These are phyloP conservation scores for Pseudomyrmex pallidus DNA, from an alignment of 1,140 invertebrate genomes.

Conservation along the genomic window DNA sequence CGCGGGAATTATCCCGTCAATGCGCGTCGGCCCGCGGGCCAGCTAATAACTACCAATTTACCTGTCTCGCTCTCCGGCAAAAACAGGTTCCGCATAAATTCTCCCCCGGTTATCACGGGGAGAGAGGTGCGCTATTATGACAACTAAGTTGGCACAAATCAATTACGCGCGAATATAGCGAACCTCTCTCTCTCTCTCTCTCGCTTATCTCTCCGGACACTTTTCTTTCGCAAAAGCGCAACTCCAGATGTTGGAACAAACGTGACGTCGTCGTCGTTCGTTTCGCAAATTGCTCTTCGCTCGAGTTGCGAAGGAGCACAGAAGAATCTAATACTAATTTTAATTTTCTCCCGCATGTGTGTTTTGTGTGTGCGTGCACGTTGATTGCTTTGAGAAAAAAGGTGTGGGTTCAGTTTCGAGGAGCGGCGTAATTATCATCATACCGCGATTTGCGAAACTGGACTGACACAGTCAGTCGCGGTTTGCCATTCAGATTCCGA, in stretches of 20 bases:
- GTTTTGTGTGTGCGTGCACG: background rate
- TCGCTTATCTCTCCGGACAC: background rate
- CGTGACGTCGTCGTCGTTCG: background rate
- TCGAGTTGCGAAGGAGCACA: background rate
- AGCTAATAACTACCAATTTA: slow-evolving; percentile 81
- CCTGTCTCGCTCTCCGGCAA: slow-evolving; percentile 72
- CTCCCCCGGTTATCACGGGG: slow-evolving; percentile 67
- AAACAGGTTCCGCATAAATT: slow-evolving; percentile 81
- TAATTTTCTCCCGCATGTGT: background rate
- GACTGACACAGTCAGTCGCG: background rate
- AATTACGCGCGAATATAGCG: slow-evolving; percentile 68
- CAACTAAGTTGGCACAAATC: slow-evolving; percentile 76
- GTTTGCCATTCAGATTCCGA: background rate
- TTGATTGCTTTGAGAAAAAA: background rate
- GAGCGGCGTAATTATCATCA: background rate
- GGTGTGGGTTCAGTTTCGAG: slow-evolving; percentile 1
- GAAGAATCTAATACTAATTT: too few relatives aligned
- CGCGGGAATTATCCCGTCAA: slow-evolving; percentile 76
- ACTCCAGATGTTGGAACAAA: background rate
- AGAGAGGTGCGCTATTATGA: slow-evolving; percentile 72
- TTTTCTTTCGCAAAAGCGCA: background rate
- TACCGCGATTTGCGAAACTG: background rate
- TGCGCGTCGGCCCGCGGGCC: slow-evolving; percentile 68
- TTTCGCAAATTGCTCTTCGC: slow-evolving; percentile 7
- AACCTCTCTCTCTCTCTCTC: background rate